Conservation (phyloP, 2,888 invertebrate species). For the Pocota personata region DNA sequence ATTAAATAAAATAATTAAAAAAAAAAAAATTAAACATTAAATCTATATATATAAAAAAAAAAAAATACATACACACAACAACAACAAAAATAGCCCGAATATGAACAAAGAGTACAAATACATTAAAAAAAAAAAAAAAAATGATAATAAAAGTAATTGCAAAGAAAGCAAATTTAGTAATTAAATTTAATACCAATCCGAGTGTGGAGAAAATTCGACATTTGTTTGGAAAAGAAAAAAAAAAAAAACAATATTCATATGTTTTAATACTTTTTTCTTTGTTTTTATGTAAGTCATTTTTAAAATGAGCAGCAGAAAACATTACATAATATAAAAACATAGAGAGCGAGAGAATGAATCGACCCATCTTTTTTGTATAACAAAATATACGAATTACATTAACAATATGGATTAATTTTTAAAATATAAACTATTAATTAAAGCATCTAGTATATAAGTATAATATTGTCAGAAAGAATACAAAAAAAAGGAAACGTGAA, state of each 20-base stretch:
- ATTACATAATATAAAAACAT: conserved; percentile 45
- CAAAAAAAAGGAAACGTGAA: conserved; percentile 1
- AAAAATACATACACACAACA: conserved; percentile 52
- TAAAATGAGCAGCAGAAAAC: conserved; percentile 14
- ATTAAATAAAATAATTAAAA: conserved; percentile 65
- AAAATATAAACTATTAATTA: conserved; percentile 51
- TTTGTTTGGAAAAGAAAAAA: conserved; percentile 21
- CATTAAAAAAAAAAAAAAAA: conserved; percentile 78
- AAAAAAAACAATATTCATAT: background rate
- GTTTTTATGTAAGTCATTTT: conserved; percentile 45
- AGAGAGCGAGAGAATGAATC: conserved; percentile 69
- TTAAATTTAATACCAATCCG: conserved; percentile 55
- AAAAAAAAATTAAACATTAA: conserved; percentile 26
- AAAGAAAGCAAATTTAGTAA: conserved; percentile 43
- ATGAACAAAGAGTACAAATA: conserved; percentile 83
- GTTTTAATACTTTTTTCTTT: conserved; percentile 41
- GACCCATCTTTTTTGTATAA: conserved; percentile 65
- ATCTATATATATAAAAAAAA: conserved; percentile 43
- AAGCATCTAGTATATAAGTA: conserved; percentile 60
- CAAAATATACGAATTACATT: conserved; percentile 55
- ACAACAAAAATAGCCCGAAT: conserved; percentile 81
- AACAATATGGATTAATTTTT: conserved; percentile 28
- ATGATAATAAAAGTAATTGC: conserved; percentile 49
- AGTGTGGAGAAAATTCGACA: conserved; percentile 71
- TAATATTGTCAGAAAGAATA: conserved; percentile 62